Base-by-base conservation (phyloP, 2,113 vertebrate species). In the Trochalopteron elliotii region DNA sequence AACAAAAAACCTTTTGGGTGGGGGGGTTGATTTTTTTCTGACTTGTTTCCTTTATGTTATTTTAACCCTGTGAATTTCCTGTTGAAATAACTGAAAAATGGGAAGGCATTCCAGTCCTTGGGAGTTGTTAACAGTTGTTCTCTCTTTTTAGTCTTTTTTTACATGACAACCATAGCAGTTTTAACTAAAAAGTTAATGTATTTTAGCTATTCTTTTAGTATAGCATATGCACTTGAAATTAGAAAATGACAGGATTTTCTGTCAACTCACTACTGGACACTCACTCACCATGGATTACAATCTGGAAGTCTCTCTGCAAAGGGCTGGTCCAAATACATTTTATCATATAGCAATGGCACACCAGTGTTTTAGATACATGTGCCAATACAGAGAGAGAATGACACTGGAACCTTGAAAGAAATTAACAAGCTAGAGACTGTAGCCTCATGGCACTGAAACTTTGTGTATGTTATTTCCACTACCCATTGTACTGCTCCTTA, bases 271-370 rank as follows among this genome's bases (percentile, higher is more conserved):
- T 90, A 39, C 45, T 84, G 55, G 31, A 44, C 44, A 37, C 12
- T 57, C 3, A 1, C 0, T 0, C 16, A 10, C 44, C 25, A 4
- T 35, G 23, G 25, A 44, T 61, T 49, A 65, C 27, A 65, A 11
- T 72, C 22, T 55, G 39, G 33, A 12, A 53, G 16, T 39, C 42
- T 64, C 31, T 71, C 33, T 67, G 24, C 8, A 64, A 71, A 35
- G 47, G 30, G 3, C 23, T 75, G 49, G 10, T 55, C 47, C 23
- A 56, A 75, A 45, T 69, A 14, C 3, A 9, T 76, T 86, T 27
- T 17, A 21, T 47, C 20, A 49, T 22, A 10, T 30, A 70, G 9
- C 16, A 76, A 6, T 60, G 37, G 35, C 27, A 56, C 25, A 63
- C 7, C 5, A 64, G 16, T n/a, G 8, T 42, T 57, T 83, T 56